Evolutionary conservation across 2,797 vertebrate species (phyloP), one percentile per base, ranked within the genome.

Genomic region (Fringilla coelebs): DNA sequence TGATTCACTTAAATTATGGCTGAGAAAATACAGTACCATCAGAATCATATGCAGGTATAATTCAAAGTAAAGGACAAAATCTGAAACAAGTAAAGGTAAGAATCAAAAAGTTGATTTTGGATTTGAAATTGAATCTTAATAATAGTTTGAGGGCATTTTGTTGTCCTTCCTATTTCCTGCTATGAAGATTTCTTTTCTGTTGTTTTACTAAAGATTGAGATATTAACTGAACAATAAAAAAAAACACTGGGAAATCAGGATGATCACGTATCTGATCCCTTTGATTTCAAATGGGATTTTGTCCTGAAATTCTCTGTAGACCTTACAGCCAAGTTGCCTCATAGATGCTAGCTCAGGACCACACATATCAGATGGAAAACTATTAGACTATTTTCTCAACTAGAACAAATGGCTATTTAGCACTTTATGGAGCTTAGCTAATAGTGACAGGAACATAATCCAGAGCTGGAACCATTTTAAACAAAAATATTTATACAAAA

Each of bases 311-410:
- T 70, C 38, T 57, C 10, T 48, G 22, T 8, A 36, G 34, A 21
- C 6, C 13, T 67, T 66, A 21, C 0, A 5, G 38, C 6, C 6
- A 32, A 58, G 9, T 18, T 36, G 7, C 8, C 3, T 1, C 8
- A 28, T 5, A 60, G 5, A 19, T 67, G 22, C 5, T 45, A 57
- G 32, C 31, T 65, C 32, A 58, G 51, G 17, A 70, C 34, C 10
- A 34, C 17, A 40, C 2, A 43, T 7, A 52, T 34, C 7, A 52
- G 83, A 70, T 5, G 11, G 13, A 5, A 90, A 79, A 73, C 62
- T 32, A 43, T 20, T 78, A 67, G 24, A 85, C 13, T 70, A 14
- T 41, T 73, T 81, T 58, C 46, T 80, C 68, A 66, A 10, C 32
- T 73, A 73, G 20, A 88, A 70, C 6, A 80, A 92, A 54, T 6